Evolutionary conservation across 2,888 invertebrate genomes (phyloP).

Genomic region (Seira ritae): DNA sequence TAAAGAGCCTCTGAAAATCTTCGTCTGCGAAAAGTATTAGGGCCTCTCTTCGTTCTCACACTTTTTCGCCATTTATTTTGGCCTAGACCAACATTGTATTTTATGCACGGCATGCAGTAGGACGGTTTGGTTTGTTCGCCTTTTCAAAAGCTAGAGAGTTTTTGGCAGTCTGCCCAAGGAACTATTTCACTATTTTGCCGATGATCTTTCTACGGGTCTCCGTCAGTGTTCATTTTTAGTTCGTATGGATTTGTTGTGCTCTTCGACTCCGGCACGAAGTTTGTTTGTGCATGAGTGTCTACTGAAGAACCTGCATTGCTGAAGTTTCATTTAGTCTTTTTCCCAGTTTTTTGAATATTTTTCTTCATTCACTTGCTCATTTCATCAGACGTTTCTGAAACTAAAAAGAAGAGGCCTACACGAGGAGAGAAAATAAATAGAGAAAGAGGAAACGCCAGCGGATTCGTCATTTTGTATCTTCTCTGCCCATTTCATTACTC

Average conservation of each 20-base stretch:
- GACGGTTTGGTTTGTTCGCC: constrained; percentile 18
- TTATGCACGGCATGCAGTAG: not conserved
- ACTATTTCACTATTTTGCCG: constrained; percentile 54
- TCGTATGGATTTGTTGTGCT: constrained; percentile 59
- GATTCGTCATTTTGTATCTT: not conserved
- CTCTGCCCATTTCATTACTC: not conserved
- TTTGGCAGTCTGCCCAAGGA: constrained; percentile 67
- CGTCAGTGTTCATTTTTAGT: constrained; percentile 65
- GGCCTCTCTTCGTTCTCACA: constrained; percentile 52
- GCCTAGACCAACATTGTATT: constrained; percentile 36
- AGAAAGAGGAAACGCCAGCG: not conserved
- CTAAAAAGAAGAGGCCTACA: no score
- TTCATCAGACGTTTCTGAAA: not conserved
- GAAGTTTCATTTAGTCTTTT: not conserved
- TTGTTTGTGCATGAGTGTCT: constrained; percentile 17
- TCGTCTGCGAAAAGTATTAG: constrained; percentile 24
- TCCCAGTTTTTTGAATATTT: constrained; percentile 6
- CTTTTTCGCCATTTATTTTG: constrained; percentile 30
- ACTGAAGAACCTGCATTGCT: constrained; percentile 55
- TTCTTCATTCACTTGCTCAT: constrained; percentile 12
- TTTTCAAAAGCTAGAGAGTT: constrained; percentile 50
- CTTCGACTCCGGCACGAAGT: not conserved
- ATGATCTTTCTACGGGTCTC: constrained; percentile 47
- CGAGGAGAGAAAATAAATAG: not conserved
- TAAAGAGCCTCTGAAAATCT: no score